Percentiles rank a stretch among this genome's conserved stretches.
Evolutionary conservation across 2,113 vertebrate genomes (phyloP).

Genomic region (Nothoprocta pentlandii): DNA sequence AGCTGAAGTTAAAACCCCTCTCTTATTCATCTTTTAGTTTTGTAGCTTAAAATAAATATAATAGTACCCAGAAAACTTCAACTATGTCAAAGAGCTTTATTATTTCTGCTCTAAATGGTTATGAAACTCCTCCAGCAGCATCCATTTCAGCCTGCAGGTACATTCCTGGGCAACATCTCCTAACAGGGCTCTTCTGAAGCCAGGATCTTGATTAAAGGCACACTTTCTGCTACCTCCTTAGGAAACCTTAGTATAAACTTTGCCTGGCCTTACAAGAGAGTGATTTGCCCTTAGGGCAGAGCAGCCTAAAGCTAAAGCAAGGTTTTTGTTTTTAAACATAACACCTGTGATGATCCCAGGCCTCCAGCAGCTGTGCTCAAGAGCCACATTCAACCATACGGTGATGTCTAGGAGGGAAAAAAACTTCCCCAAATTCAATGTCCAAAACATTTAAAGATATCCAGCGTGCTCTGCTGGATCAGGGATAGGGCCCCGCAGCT

Average conservation of each 20-base stretch:
- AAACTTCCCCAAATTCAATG: background rate
- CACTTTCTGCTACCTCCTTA: background rate
- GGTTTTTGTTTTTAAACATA: background rate
- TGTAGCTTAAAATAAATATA: background rate
- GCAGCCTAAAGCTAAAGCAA: background rate
- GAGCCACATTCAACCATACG: background rate
- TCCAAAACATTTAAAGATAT: background rate
- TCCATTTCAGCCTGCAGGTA: slow-evolving; percentile 20
- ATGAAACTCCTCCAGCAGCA: background rate
- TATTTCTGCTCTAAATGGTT: background rate
- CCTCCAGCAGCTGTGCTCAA: background rate
- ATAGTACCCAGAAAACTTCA: background rate
- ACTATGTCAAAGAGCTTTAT: background rate
- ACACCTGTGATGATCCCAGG: background rate
- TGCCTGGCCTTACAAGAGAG: background rate
- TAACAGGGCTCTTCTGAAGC: background rate
- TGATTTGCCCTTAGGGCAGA: background rate
- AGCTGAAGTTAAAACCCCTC: background rate
- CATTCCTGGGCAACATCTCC: background rate
- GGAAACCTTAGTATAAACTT: background rate
- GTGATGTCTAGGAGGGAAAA: background rate
- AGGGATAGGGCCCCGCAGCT: background rate
- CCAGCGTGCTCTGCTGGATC: background rate
- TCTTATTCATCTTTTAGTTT: background rate
- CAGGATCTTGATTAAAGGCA: background rate